These are phyloP conservation scores for Chamaea fasciata DNA, from an alignment of 2,113 vertebrate species.

Conservation along the genomic window DNA sequence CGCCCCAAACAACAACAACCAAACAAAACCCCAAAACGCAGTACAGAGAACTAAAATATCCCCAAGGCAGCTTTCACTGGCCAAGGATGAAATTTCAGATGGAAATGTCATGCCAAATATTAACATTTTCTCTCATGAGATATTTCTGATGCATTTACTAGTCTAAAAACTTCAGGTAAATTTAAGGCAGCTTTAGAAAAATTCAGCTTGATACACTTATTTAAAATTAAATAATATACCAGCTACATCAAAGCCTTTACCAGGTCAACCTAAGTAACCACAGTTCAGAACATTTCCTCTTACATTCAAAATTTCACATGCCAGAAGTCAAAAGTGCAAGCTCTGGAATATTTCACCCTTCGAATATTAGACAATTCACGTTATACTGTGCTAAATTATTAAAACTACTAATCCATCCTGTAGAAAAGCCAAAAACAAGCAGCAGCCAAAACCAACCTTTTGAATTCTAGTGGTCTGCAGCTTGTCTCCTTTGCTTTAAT, in stretches of 20 bases:
- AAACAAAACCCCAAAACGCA: background rate
- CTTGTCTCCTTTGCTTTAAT: background rate
- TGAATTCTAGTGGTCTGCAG: background rate
- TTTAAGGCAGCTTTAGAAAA: background rate
- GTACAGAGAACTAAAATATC: background rate
- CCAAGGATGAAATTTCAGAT: background rate
- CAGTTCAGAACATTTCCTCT: constrained; percentile 12
- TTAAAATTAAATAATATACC: background rate
- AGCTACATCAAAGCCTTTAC: constrained; percentile 27
- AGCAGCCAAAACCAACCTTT: background rate
- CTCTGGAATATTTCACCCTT: constrained; percentile 14
- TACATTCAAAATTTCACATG: constrained; percentile 1
- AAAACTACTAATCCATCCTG: background rate
- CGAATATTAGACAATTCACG: background rate
- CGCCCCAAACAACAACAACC: background rate
- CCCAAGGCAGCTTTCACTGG: background rate
- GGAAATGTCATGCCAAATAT: background rate
- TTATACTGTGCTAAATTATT: background rate
- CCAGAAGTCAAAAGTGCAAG: constrained; percentile 7
- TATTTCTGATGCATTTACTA: background rate
- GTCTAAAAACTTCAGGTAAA: background rate
- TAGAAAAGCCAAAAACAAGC: background rate
- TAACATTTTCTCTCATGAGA: background rate
- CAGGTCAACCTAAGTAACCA: background rate
- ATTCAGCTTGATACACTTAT: background rate